These are phyloP conservation scores for Gibbula magus DNA, from an alignment of 2,888 invertebrate genomes.

Conservation along the genomic window DNA sequence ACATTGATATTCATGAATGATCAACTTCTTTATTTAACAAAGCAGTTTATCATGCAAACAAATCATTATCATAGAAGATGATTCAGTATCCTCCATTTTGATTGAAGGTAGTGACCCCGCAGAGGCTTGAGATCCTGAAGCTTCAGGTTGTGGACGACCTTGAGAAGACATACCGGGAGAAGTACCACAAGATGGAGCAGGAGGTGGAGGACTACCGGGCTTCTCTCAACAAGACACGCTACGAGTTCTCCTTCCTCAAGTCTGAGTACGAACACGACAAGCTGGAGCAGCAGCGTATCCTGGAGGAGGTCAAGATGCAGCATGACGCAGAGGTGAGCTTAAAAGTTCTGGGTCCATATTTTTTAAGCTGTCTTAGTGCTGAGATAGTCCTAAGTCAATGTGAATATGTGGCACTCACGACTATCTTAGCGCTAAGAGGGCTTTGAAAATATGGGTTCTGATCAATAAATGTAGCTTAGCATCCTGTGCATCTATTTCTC, in stretches of 20 bases:
- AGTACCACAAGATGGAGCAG: conserved; percentile 62
- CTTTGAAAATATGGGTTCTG: too few relatives aligned
- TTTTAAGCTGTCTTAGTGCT: too few relatives aligned
- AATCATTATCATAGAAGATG: too few relatives aligned
- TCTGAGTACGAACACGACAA: conserved; percentile 74
- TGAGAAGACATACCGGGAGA: conserved; percentile 67
- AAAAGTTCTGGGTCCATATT: not conserved
- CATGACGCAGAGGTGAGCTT: conserved; percentile 72
- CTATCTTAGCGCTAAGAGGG: too few relatives aligned
- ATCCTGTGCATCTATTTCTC: too few relatives aligned
- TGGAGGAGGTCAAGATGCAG: conserved; percentile 70
- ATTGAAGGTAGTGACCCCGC: conserved; percentile 65
- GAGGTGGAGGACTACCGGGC: conserved; percentile 68
- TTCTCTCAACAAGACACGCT: conserved; percentile 69
- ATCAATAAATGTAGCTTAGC: too few relatives aligned
- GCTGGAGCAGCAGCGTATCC: conserved; percentile 61
- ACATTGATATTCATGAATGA: too few relatives aligned
- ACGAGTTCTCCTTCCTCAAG: conserved; percentile 73
- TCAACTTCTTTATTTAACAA: too few relatives aligned
- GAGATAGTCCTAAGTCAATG: too few relatives aligned
- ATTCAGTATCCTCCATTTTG: not conserved
- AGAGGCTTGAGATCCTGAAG: conserved; percentile 68
- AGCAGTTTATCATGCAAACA: too few relatives aligned
- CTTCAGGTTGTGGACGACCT: conserved; percentile 69
- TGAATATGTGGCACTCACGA: too few relatives aligned